These are phyloP conservation scores for Lineus longissimus DNA, from an alignment of 1,140 invertebrate genomes.

Conservation along the genomic window DNA sequence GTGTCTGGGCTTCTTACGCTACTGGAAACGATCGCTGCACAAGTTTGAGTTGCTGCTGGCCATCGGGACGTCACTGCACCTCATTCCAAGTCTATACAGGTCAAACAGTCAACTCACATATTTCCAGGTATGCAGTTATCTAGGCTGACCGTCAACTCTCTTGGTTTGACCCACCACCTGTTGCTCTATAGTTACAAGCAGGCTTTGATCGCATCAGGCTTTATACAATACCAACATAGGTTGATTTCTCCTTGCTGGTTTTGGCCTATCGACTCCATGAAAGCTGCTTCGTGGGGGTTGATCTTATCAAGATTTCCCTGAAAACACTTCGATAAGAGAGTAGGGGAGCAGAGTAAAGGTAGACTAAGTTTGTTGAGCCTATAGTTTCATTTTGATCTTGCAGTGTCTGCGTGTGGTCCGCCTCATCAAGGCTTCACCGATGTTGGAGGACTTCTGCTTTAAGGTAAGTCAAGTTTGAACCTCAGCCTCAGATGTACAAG, in stretches of 20 bases:
- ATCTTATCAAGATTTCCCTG: too few species aligned
- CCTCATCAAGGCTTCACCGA: conserved; percentile 96
- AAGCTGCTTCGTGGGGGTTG: too few species aligned
- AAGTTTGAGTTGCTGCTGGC: conserved; percentile 95
- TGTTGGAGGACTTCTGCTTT: conserved; percentile 98
- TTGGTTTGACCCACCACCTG: not conserved
- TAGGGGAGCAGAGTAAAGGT: too few species aligned
- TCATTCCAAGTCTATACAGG: conserved; percentile 87
- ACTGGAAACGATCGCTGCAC: conserved; percentile 93
- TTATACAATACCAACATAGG: too few species aligned
- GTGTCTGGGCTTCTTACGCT: conserved; percentile 90
- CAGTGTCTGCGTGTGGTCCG: conserved; percentile 90
- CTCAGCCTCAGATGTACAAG: too few species aligned
- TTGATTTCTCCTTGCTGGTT: too few species aligned
- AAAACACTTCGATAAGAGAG: too few species aligned
- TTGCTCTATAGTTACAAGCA: not conserved
- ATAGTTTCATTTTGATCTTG: too few species aligned
- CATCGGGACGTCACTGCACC: conserved; percentile 91
- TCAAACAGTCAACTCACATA: conserved; percentile 76
- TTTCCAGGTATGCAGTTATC: conserved; percentile 76
- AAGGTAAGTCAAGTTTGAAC: conserved; percentile 63
- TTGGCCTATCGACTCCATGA: too few species aligned
- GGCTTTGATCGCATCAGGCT: too few species aligned
- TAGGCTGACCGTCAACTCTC: too few species aligned
- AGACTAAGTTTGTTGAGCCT: too few species aligned